These are phyloP conservation scores for Heterocephalus glaber DNA, from an alignment of 2,113 vertebrate species.

Conservation along the genomic window DNA sequence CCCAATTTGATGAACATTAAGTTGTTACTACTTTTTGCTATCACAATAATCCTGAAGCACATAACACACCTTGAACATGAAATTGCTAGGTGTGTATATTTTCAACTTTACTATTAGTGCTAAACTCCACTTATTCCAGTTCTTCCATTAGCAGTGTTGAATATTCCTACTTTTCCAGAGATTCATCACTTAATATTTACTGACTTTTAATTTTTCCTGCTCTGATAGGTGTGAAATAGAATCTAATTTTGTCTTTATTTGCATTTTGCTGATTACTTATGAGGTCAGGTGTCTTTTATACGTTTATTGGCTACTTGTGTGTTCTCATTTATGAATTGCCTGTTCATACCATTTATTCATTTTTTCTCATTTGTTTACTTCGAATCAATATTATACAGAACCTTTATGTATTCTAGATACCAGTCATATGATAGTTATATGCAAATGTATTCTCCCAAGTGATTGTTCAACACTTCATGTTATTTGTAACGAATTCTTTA, in stretches of 20 bases:
- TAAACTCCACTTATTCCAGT: neutral
- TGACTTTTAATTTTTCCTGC: neutral
- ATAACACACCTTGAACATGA: neutral
- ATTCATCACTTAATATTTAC: neutral
- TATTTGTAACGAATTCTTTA: conserved; percentile 21
- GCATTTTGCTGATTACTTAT: conserved; percentile 34
- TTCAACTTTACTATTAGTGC: neutral
- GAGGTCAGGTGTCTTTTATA: neutral
- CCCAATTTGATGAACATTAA: conserved; percentile 4
- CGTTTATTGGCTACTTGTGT: neutral
- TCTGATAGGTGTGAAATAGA: neutral
- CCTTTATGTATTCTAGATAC: neutral
- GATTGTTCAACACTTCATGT: neutral
- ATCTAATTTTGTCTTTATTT: conserved; percentile 35
- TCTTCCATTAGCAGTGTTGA: neutral
- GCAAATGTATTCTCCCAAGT: conserved; percentile 8
- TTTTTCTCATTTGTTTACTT: conserved; percentile 3
- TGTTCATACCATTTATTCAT: conserved; percentile 7
- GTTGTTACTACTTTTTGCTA: neutral
- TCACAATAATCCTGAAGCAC: neutral
- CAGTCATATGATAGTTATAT: neutral
- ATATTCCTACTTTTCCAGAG: neutral
- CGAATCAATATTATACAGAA: neutral
- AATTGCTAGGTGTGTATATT: neutral
- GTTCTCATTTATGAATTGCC: neutral